Conservation (phyloP, 2,113 vertebrate genomes). For the Lepus timidus region DNA sequence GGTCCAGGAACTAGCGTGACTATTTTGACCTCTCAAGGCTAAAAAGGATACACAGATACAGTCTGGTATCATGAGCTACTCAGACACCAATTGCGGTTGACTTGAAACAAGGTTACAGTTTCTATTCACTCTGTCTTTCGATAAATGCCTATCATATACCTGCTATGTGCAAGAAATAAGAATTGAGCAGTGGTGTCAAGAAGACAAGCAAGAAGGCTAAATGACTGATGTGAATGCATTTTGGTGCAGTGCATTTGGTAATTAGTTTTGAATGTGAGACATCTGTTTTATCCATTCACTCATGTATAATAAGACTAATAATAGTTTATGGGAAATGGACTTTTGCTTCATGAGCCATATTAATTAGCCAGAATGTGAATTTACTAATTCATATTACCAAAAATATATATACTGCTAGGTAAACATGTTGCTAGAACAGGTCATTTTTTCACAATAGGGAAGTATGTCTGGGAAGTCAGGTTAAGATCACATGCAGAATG, state of each 20-base stretch:
- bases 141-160: background rate
- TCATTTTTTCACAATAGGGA: background rate
- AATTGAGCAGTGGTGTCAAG: background rate
- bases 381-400: background rate
- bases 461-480: background rate
- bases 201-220: background rate
- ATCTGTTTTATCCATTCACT: background rate
- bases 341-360: constrained; percentile 12
- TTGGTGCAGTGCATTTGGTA: background rate
- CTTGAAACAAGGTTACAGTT: background rate
- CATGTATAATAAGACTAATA: background rate
- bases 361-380: background rate
- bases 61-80: background rate
- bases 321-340: background rate
- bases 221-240: background rate
- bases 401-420: background rate
- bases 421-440: background rate
- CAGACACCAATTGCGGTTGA: background rate
- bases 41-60: background rate
- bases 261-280: background rate
- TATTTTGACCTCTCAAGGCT: background rate
- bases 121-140: constrained; percentile 15
- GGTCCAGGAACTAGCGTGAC: background rate
- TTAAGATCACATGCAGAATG: background rate
- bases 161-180: background rate